Conservation (phyloP, 2,113 vertebrate species). For the Paramisgurnus dabryanus region DNA sequence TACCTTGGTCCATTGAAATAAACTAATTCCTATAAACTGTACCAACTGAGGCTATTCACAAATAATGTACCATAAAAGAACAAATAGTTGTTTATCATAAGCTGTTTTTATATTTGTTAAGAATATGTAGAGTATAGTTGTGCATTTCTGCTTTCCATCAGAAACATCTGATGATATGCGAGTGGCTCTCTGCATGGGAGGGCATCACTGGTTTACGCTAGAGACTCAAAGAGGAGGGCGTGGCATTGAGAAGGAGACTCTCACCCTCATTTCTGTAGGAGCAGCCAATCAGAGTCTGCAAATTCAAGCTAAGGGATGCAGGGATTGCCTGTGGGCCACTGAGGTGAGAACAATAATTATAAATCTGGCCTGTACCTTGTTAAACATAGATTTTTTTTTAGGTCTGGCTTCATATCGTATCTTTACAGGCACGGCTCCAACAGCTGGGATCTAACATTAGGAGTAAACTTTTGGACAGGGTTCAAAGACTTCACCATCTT, state of each 20-base stretch:
- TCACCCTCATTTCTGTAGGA: conserved; percentile 67
- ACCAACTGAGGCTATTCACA: too few species aligned
- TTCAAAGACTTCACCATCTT: conserved; percentile 66
- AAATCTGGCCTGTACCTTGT: conserved; percentile 4
- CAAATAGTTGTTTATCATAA: too few species aligned
- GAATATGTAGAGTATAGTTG: not conserved
- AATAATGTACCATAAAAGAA: too few species aligned
- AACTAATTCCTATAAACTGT: too few species aligned
- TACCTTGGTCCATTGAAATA: too few species aligned
- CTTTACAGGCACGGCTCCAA: conserved; percentile 68
- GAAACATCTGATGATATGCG: conserved; percentile 70
- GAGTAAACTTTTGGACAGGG: conserved; percentile 69
- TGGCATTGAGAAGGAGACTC: conserved; percentile 51
- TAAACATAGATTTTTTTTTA: not conserved
- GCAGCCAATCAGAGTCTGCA: conserved; percentile 71
- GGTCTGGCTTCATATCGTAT: conserved; percentile 33
- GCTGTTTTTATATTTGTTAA: not conserved
- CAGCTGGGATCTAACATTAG: conserved; percentile 67
- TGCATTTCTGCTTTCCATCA: conserved; percentile 7
- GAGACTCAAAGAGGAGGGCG: conserved; percentile 64
- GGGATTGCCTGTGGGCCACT: conserved; percentile 59
- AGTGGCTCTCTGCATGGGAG: conserved; percentile 66
- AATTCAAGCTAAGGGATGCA: conserved; percentile 69
- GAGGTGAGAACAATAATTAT: conserved; percentile 61
- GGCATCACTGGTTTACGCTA: conserved; percentile 53